Base-by-base conservation (phyloP, 2,113 vertebrate genomes). In the Ploceus nigricollis region DNA sequence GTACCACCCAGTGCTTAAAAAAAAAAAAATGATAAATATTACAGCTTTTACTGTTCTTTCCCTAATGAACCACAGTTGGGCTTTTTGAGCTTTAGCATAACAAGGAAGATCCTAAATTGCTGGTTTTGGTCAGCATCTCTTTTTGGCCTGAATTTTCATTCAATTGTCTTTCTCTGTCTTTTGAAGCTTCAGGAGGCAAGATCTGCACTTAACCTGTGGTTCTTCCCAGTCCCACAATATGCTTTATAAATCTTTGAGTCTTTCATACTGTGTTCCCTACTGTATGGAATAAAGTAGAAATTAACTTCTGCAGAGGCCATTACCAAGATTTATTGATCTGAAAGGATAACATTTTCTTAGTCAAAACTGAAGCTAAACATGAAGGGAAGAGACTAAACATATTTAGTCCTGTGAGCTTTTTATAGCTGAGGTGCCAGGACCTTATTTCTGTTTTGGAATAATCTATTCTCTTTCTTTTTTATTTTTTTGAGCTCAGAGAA, bases 221-320 rank as follows among this genome's bases (percentile, higher is more conserved):
- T 94, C 88, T 96, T 92, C 65, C 53, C 51, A 79, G 25, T 53
- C 39, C 33, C 15, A 75, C 66, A 79, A 54, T 82, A 87, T n/a
- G 21, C 47, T 87, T 89, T 92, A 94, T 92, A 93, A 93, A 92
- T 92, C 92, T 92, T 95, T 92, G 80, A 96, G 39, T 78, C 37
- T 94, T 76, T 93, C 90, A 66, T 70, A 90, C 37, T 81, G 56
- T 87, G 85, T 82, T 96, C 88, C 90, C 90, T 84, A 82, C 82
- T 84, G 85, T 86, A 95, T 28, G 92, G 92, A 96, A 95, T 96
- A 89, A 96, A 96, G 95, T 95, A 65, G 92, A 95, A 94, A 97
- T 93, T 93, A 91, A 93, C 63, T 87, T 76, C 75, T 53, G 64
- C n/a, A 89, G 86, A 45, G 89, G 22, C 45, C 76, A 70, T 81